These are phyloP conservation scores for Hyles vespertilio DNA, from an alignment of 1,140 invertebrate genomes.

Conservation along the genomic window DNA sequence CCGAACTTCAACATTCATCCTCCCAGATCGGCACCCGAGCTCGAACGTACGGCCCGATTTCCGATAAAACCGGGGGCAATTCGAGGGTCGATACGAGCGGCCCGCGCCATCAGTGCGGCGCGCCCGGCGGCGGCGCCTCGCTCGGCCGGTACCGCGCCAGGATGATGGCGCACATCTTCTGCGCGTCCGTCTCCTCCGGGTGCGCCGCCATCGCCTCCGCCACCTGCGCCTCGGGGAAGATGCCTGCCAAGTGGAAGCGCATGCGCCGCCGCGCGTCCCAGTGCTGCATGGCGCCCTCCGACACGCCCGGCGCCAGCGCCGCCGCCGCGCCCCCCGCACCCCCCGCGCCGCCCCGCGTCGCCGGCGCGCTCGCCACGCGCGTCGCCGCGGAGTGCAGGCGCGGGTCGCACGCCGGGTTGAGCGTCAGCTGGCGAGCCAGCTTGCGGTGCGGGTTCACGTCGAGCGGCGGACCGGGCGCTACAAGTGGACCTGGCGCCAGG, in stretches of 20 bases:
- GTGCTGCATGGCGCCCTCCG: constrained; percentile 73
- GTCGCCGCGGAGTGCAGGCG: constrained; percentile 73
- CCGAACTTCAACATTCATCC: not conserved
- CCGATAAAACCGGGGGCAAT: constrained; percentile 20
- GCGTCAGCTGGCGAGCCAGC: constrained; percentile 86
- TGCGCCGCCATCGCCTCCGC: constrained; percentile 88
- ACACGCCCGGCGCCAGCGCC: constrained; percentile 74
- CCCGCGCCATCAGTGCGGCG: constrained; percentile 21
- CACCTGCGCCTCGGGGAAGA: constrained; percentile 94
- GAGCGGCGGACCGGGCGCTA: constrained; percentile 11
- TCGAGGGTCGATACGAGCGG: constrained; percentile 6
- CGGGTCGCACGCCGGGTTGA: constrained; percentile 87
- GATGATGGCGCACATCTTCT: constrained; percentile 92
- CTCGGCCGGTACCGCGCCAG: constrained; percentile 73
- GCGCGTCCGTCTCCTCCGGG: constrained; percentile 91
- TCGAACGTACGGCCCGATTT: constrained; percentile 19
- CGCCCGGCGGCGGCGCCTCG: constrained; percentile 41
- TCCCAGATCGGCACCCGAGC: constrained; percentile 3
- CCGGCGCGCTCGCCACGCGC: constrained; percentile 88
- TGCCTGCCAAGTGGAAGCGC: constrained; percentile 89
- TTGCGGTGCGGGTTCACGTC: constrained; percentile 85
- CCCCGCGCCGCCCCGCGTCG: constrained; percentile 58
- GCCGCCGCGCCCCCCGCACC: constrained; percentile 73
- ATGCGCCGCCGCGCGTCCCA: constrained; percentile 83
- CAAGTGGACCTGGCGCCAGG: constrained; percentile 23